Base-by-base conservation (phyloP, 2,888 invertebrate species). In the Eubasilissa splendida region DNA sequence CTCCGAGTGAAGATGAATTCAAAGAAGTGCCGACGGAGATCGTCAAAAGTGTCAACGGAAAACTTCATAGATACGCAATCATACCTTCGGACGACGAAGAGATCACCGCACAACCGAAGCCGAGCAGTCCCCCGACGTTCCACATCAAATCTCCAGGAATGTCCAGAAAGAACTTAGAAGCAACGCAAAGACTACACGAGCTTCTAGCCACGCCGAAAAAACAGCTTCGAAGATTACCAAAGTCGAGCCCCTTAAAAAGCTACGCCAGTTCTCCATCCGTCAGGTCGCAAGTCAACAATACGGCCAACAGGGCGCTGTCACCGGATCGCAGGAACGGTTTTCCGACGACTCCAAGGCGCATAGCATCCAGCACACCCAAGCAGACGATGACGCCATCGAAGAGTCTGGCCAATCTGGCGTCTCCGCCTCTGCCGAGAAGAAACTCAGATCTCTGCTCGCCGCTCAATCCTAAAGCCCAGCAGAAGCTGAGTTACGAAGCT, bases 161-260 rank as follows among this genome's bases (percentile, higher is more conserved):
- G 87, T 90, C 92, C 1, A 87, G 91, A 74, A 92, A 92, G 85
- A 94, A 94, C 86, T 88, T 94, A 0, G 91, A 92, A 33, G 95
- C 95, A 0, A 95, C 95, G 0, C 94, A 95, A 85, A 95, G 94
- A 85, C 87, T 96, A 0, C 95, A 95, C 86, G 95, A 95, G 85
- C 86, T 95, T 3, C 86, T 95, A 0, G 93, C 94, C 1, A 95
- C 95, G 0, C 95, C 95, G 0, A 90, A 93, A 42, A 95, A 94
- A 85, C 87, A 88, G 58, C 87, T 89, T 60, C 86, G 87, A 22
- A 85, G 63, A 84, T 83, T 70, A 73, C 82, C 10, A 76, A 82
- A 76, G 56, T 80, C 76, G 81, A 84, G 82, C 76, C 80, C 85
- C 52, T 77, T 91, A 83, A 87, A 90, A 85, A 87, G 90, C 75